These are phyloP conservation scores for Azemiops feae DNA, from an alignment of 2,113 vertebrate genomes.

Conservation along the genomic window DNA sequence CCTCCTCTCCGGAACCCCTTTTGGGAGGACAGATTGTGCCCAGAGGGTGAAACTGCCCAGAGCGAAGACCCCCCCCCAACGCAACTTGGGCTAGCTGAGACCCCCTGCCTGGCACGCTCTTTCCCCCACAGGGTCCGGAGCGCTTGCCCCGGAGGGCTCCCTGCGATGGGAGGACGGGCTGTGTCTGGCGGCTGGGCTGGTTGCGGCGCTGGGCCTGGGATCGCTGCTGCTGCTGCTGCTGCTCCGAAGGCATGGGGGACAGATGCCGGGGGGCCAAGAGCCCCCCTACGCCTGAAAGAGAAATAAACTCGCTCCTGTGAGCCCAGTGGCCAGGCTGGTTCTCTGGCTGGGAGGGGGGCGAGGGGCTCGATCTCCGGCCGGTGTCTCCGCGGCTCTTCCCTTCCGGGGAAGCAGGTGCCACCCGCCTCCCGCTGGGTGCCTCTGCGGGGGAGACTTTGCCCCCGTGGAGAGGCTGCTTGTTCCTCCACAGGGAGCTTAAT, in stretches of 20 bases:
- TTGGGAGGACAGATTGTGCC: neutral
- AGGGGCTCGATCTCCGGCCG: neutral
- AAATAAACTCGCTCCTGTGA: neutral
- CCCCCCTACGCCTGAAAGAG: neutral
- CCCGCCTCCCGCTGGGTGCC: neutral
- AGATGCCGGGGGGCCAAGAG: rapidly evolving
- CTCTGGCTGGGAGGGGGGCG: neutral
- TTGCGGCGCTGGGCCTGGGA: rapidly evolving
- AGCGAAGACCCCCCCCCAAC: neutral
- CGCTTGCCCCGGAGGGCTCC: rapidly evolving
- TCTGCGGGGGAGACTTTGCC: neutral
- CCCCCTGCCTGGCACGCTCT: too few species aligned
- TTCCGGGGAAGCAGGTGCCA: neutral
- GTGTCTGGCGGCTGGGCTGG: neutral
- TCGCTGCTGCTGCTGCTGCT: rapidly evolving
- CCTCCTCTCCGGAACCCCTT: too few species aligned
- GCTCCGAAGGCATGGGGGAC: neutral
- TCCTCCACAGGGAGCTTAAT: neutral
- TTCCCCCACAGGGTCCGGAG: neutral
- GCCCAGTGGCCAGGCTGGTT: neutral
- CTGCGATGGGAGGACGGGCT: neutral
- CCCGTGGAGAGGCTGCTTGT: neutral
- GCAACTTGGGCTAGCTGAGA: too few species aligned
- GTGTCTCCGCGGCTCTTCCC: neutral
- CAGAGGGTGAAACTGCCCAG: neutral